Conservation (phyloP, 2,113 vertebrate species). For the Barbus barbus region DNA sequence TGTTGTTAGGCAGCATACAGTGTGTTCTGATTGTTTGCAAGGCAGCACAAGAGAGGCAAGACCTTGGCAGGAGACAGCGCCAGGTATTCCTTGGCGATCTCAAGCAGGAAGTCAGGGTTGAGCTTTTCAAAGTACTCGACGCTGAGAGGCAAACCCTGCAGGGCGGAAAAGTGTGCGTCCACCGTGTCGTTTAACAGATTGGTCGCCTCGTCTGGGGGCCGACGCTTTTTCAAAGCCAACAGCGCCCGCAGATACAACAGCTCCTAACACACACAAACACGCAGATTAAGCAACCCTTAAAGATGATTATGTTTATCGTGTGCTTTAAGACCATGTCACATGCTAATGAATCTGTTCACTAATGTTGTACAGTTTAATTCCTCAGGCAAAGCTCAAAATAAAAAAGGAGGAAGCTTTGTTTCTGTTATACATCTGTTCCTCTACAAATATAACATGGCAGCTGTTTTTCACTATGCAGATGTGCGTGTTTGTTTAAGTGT, state of each 20-base stretch:
- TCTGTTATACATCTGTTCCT: neutral
- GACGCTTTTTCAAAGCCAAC: conserved; percentile 83
- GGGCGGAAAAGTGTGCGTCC: conserved; percentile 88
- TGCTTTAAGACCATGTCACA: neutral
- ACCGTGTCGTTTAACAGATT: conserved; percentile 87
- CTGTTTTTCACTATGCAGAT: neutral
- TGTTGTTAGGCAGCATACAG: neutral
- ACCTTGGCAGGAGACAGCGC: conserved; percentile 89
- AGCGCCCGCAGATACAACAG: conserved; percentile 80
- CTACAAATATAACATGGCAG: neutral
- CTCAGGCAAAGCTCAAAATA: neutral
- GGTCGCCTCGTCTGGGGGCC: conserved; percentile 82
- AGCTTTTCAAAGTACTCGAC: conserved; percentile 93
- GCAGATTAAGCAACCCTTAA: neutral
- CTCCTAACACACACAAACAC: conserved; percentile 75
- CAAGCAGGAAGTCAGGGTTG: conserved; percentile 94
- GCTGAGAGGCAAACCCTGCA: conserved; percentile 88
- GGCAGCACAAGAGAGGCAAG: neutral
- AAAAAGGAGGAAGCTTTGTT: neutral
- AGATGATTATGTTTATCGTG: neutral
- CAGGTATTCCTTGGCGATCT: conserved; percentile 89
- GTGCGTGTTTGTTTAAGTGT: neutral
- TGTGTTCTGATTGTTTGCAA: too few relatives aligned
- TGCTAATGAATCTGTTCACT: neutral
- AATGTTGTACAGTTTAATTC: neutral